Conservation (phyloP, 2,888 invertebrate genomes). For the Creontiades dilutus region DNA sequence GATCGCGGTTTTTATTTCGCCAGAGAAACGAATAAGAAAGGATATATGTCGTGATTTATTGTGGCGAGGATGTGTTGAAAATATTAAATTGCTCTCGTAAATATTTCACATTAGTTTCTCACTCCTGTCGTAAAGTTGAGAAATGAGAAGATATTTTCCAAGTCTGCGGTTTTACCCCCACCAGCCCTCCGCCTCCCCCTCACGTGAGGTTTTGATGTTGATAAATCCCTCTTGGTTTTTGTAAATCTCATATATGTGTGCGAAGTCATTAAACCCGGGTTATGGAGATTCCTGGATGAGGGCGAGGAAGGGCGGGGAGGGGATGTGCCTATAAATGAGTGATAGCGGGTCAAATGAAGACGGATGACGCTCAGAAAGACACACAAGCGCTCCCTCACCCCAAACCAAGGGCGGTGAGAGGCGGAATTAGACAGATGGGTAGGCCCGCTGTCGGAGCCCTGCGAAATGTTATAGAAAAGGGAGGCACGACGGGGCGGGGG, state of each 20-base stretch:
- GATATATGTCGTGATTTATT: slow-evolving; percentile 48
- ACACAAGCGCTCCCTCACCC: not conserved
- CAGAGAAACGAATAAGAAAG: not conserved
- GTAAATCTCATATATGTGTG: slow-evolving; percentile 62
- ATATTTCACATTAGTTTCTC: slow-evolving; percentile 57
- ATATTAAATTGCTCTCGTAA: slow-evolving; percentile 58
- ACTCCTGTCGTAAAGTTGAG: slow-evolving; percentile 41
- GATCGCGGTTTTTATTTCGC: not conserved
- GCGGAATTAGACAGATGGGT: slow-evolving; percentile 53
- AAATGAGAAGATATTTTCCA: slow-evolving; percentile 54
- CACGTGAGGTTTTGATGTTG: slow-evolving; percentile 62
- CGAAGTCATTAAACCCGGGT: slow-evolving; percentile 61
- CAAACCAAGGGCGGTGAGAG: not conserved
- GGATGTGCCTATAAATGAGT: slow-evolving; percentile 71
- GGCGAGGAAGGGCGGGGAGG: not conserved
- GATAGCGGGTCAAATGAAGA: slow-evolving; percentile 72
- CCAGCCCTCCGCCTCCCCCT: not conserved
- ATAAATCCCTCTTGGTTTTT: slow-evolving; percentile 61
- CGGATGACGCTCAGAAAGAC: slow-evolving; percentile 58
- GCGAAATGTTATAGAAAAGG: slow-evolving; percentile 24
- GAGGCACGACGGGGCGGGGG: not conserved
- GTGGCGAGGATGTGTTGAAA: slow-evolving; percentile 53
- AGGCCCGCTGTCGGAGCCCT: slow-evolving; percentile 38
- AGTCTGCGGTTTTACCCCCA: slow-evolving; percentile 54
- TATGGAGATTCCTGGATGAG: slow-evolving; percentile 35